These are phyloP conservation scores for Orius laevigatus DNA, from an alignment of 1,140 invertebrate species.

Conservation along the genomic window DNA sequence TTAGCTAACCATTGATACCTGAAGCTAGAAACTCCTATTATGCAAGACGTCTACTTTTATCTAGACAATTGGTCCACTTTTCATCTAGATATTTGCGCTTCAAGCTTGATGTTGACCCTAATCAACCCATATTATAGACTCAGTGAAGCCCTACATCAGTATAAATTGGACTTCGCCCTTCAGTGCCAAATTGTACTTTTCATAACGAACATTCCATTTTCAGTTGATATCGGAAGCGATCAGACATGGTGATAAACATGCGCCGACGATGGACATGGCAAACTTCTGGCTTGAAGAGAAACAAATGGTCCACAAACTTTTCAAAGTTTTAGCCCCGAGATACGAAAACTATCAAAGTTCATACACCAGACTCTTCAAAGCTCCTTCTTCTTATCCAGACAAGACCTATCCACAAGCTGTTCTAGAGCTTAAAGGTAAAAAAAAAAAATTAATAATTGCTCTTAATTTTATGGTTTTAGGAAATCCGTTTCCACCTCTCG, in stretches of 20 bases:
- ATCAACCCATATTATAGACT: too few relatives aligned
- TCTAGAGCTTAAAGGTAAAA: conserved; percentile 45
- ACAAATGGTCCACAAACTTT: conserved; percentile 77
- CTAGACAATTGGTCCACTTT: too few relatives aligned
- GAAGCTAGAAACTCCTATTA: too few relatives aligned
- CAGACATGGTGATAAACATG: conserved; percentile 64
- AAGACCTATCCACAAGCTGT: conserved; percentile 36
- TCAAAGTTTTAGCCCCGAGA: conserved; percentile 77
- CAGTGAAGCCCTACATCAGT: too few relatives aligned
- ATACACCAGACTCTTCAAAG: conserved; percentile 51
- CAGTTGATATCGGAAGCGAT: conserved; percentile 84
- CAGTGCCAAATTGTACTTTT: too few relatives aligned
- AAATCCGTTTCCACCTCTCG: conserved; percentile 38
- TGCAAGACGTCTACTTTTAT: too few relatives aligned
- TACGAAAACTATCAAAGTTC: conserved; percentile 51
- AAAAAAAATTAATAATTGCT: not conserved
- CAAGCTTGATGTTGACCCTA: too few relatives aligned
- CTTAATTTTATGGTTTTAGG: conserved; percentile 17
- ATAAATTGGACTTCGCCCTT: too few relatives aligned
- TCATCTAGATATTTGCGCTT: too few relatives aligned
- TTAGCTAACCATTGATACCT: too few relatives aligned
- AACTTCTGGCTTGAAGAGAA: conserved; percentile 81
- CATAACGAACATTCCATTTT: too few relatives aligned
- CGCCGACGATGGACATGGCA: conserved; percentile 74
- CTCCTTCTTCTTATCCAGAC: conserved; percentile 30